Base-by-base conservation (phyloP, 1,140 invertebrate species). In the Lucilia cuprina region DNA sequence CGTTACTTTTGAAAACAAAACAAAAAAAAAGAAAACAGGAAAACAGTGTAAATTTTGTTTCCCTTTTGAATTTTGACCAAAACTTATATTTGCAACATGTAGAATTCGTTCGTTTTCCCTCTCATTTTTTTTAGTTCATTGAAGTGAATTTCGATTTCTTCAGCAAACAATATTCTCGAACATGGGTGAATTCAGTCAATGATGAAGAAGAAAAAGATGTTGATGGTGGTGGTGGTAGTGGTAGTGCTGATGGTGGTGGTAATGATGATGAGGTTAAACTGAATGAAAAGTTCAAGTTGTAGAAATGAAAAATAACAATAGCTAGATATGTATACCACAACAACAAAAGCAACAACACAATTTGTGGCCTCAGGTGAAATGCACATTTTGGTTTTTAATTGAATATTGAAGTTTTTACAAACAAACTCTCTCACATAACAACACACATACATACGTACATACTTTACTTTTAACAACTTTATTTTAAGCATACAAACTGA, bases 301-400 rank as follows among this genome's bases (percentile, higher is more conserved):
- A 17, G 13, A 60, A 60, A 60, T 60, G 50, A 60, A 60, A 60
- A 60, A 60, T 60, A 60, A 60, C 50, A 60, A 60, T 60, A 60
- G 50, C 13, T 10, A 60, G 50, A 60, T 60, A 14, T n/a, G n/a
- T n/a, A n/a, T 60, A 17, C 14, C 5, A 60, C 55, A 60, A 17
- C 55, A 60, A 60, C 55, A 60, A 60, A 12, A 60, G 14, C 5
- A 17, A 60, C 55, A 60, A 60, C 55, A 5, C 55, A 60, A 60
- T 60, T 60, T 60, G 55, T 60, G 55, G 55, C 55, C 55, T 60
- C 55, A 17, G 55, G 55, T 60, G 14, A 60, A 60, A 60, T 60
- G 55, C 55, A 60, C 55, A 60, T 60, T 60, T 60, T 60, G 55
- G 55, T 60, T 60, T 60, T 60, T 60, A 60, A 60, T 60, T 60